phyloP scores from a whole-genome alignment of 2,888 invertebrate species.

The Eupithecia tripunctaria region DNA sequence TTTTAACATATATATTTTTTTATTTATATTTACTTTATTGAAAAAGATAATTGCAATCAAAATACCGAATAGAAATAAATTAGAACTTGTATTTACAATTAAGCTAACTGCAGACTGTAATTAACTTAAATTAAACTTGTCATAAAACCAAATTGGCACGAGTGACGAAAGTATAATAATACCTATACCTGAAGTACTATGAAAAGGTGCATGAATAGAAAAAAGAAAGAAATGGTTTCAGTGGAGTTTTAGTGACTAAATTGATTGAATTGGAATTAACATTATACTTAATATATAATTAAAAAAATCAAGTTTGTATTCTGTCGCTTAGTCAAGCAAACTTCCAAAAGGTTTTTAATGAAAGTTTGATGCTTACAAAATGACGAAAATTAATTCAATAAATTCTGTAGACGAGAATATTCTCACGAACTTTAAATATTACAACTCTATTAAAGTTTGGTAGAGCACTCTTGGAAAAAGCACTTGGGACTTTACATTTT shows the following conservation, averaged over 20 bases:
- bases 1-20: no score
- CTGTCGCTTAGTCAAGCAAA: not conserved
- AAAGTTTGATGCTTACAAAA: conserved; percentile 23
- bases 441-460: conserved; percentile 12
- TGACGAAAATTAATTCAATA: conserved; percentile 29
- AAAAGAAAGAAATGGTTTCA: no score
- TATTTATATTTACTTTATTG: no score
- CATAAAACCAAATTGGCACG: not conserved
- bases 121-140: no score
- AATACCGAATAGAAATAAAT: no score
- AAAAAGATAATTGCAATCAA: no score
- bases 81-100: no score
- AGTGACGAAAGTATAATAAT: no score
- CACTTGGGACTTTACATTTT: not conserved
- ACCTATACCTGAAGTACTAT: no score
- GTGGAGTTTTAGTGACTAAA: not conserved
- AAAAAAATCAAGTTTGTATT: not conserved
- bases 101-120: no score
- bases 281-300: no score
- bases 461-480: not conserved
- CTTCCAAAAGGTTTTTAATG: conserved; percentile 1
- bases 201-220: no score
- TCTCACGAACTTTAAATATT: conserved; percentile 22
- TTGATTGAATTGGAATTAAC: not conserved
- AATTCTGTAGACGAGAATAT: conserved; percentile 24